Evolutionary conservation across 2,888 invertebrate species (phyloP), one percentile per base, ranked within the genome.

Genomic region (Bellardia bayeri): DNA sequence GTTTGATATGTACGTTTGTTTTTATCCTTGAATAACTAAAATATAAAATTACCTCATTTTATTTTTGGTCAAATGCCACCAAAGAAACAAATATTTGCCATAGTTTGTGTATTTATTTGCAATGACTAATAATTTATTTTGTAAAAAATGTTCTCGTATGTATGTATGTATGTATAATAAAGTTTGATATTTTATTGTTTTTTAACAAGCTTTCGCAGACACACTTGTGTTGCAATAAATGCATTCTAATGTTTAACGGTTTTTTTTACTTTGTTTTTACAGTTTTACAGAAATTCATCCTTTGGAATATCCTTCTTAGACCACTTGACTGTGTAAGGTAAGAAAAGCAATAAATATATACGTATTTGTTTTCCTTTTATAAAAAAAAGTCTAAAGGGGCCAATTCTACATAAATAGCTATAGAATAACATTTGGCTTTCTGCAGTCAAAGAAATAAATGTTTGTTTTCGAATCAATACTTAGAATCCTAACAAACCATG

Each of bases 11-110:
- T 2, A 11, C 13, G 45, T 45, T 45, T 9, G 9, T 40, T 11
- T 45, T 11, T 69, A 82, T 82, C 78, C 87, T 87, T 87, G 87
- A 82, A 72, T 66, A 40, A 13, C 71, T 61, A 79, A 84, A 84
- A 84, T 84, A 64, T 23, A 79, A 30, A 85, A 85, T 85, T 87
- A 82, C 84, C 74, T 87, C 74, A 87, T 82, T 82, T 82, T 33
- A 63, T 76, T 68, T 82, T 76, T 81, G 81, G 87, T 84, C 81
- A 82, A 85, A 79, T 85, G 85, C 45, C 80, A 84, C 58, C 76
- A 87, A 56, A 74, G 23, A 45, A 82, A 37, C 37, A 54, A 58
- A 56, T 64, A 7, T 45, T 56, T 71, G 58, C 56, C 40, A 58
- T 14, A 40, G 54, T 40, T 56, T 37, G 8, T 51, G 33, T 42